Evolutionary conservation across 1,140 invertebrate genomes (phyloP).

Genomic region (Diuraphis noxia): DNA sequence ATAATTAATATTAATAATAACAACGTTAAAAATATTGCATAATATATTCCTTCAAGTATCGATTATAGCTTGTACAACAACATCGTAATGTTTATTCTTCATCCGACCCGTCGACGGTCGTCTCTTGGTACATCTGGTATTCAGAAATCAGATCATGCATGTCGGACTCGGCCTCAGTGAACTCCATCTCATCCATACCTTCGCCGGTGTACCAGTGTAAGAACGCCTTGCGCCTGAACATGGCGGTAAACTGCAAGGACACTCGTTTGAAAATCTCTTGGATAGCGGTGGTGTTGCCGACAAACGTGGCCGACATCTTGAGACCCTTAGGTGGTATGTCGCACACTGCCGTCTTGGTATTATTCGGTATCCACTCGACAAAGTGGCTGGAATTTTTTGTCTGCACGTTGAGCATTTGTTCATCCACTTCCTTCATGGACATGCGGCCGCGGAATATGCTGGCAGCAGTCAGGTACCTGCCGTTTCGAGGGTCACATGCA

Average conservation of each 20-base stretch:
- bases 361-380: not conserved
- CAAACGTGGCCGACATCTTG: slow-evolving; percentile 68
- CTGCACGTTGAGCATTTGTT: not conserved
- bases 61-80: too few species aligned
- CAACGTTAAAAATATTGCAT: too few species aligned
- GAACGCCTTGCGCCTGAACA: slow-evolving; percentile 90
- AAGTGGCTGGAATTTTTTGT: not conserved
- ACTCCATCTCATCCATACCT: not conserved
- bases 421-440: slow-evolving; percentile 78
- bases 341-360: slow-evolving; percentile 69
- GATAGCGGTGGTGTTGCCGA: slow-evolving; percentile 78
- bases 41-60: too few species aligned
- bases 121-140: slow-evolving; percentile 64
- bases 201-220: not conserved
- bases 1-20: too few species aligned
- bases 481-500: slow-evolving; percentile 78
- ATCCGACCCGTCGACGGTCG: slow-evolving; percentile 69
- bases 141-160: slow-evolving; percentile 79
- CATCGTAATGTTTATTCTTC: slow-evolving; percentile 57
- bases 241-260: slow-evolving; percentile 85
- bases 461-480: slow-evolving; percentile 92
- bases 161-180: slow-evolving; percentile 68
- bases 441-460: slow-evolving; percentile 92
- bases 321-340: slow-evolving; percentile 88
- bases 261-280: slow-evolving; percentile 87